A percentile compares a stretch with the other conserved stretches of the same genome.
These are phyloP conservation scores for Phalera bucephala DNA, from an alignment of 2,888 invertebrate genomes.

Conservation along the genomic window DNA sequence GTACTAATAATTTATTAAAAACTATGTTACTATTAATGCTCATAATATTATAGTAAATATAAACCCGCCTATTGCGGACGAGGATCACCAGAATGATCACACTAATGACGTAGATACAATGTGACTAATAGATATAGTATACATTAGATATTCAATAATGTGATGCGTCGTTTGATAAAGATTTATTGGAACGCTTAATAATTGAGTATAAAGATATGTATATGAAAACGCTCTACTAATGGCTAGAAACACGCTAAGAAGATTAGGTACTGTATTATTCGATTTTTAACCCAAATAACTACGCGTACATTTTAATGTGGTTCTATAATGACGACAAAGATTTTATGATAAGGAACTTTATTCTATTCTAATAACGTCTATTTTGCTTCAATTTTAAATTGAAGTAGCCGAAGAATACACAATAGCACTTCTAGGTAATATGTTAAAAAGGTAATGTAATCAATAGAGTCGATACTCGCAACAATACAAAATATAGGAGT, in stretches of 20 bases:
- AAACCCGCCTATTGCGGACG: too few relatives aligned
- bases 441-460: conserved; percentile 13
- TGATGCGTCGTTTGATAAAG: conserved; percentile 38
- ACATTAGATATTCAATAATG: conserved; percentile 19
- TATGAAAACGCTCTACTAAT: conserved; percentile 47
- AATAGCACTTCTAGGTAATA: too few relatives aligned
- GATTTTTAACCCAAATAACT: neutral
- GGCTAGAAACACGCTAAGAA: conserved; percentile 52
- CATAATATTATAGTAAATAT: too few relatives aligned
- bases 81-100: conserved; percentile 15
- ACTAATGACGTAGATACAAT: conserved; percentile 15
- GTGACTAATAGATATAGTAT: conserved; percentile 15
- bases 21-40: too few relatives aligned
- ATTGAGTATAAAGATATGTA: conserved; percentile 69
- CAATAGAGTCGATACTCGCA: conserved; percentile 18
- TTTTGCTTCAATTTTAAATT: conserved; percentile 27
- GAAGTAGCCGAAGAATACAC: conserved; percentile 18
- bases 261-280: conserved; percentile 21
- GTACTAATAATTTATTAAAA: too few relatives aligned
- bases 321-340: too few relatives aligned
- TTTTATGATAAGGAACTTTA: neutral
- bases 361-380: conserved; percentile 20
- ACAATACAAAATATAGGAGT: conserved; percentile 19
- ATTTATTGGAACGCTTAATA: conserved; percentile 73
- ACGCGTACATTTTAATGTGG: neutral